Evolutionary conservation across 2,888 invertebrate genomes (phyloP).

Genomic region (Altica lythri): DNA sequence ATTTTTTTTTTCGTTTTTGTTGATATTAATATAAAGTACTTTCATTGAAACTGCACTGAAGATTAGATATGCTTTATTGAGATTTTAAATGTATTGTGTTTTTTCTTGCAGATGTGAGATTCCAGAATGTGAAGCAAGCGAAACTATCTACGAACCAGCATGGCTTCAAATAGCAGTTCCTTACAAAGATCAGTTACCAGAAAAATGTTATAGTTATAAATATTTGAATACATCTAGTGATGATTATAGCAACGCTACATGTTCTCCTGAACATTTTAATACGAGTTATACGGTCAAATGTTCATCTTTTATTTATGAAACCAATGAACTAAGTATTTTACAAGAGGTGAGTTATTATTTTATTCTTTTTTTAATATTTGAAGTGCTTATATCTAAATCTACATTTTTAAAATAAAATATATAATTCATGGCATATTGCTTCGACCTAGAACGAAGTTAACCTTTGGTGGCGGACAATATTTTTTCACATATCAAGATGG

Average conservation of each 20-base stretch:
- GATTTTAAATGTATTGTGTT: too few species aligned
- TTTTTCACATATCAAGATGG: neutral
- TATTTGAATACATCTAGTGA: constrained; percentile 30
- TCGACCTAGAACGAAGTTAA: too few species aligned
- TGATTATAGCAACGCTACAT: constrained; percentile 28
- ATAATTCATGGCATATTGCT: too few species aligned
- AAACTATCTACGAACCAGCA: constrained; percentile 41
- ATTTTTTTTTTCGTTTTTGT: too few species aligned
- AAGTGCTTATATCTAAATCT: neutral
- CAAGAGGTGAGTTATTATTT: constrained; percentile 45
- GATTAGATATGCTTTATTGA: too few species aligned
- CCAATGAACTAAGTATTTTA: constrained; percentile 45
- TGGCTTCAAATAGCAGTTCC: constrained; percentile 55
- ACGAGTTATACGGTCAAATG: constrained; percentile 26
- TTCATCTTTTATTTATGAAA: constrained; percentile 47
- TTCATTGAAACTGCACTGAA: too few species aligned
- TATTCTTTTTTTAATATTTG: neutral
- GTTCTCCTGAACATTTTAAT: constrained; percentile 40
- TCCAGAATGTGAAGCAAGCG: constrained; percentile 49
- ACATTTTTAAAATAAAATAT: neutral
- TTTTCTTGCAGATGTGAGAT: constrained; percentile 50
- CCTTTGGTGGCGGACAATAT: too few species aligned
- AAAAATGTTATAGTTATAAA: constrained; percentile 46
- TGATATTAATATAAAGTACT: too few species aligned
- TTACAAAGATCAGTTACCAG: constrained; percentile 42